phyloP scores from a whole-genome alignment of 1,140 invertebrate species.

The Drosophila insularis region DNA sequence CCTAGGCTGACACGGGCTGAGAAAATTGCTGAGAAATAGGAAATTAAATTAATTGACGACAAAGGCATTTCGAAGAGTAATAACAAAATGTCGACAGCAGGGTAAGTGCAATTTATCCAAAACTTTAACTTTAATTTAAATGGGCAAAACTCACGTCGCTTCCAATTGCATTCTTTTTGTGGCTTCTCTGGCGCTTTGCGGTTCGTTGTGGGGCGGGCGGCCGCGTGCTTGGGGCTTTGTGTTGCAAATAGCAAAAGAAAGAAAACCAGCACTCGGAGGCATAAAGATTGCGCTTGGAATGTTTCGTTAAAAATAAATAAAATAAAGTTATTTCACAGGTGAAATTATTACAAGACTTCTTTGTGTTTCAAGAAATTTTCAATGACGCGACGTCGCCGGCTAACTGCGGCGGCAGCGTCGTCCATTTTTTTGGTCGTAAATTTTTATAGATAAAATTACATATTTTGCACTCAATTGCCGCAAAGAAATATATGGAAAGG shows the following conservation, averaged over 20 bases:
- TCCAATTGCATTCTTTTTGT: conserved; percentile 55
- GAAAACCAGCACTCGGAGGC: not conserved
- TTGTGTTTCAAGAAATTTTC: not conserved
- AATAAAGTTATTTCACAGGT: not conserved
- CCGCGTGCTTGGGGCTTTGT: conserved; percentile 53
- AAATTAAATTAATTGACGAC: conserved; percentile 27
- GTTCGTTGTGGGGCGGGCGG: not conserved
- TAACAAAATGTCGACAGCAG: conserved; percentile 61
- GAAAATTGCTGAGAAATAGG: conserved; percentile 11
- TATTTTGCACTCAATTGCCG: not conserved
- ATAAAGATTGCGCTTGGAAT: not conserved
- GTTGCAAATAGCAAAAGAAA: not conserved
- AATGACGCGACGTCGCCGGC: conserved; percentile 15
- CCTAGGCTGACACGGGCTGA: not conserved
- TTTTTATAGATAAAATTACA: not conserved
- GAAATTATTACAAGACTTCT: not conserved
- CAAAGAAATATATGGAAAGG: not conserved
- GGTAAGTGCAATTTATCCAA: conserved; percentile 48
- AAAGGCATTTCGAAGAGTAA: conserved; percentile 36
- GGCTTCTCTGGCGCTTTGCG: conserved; percentile 62
- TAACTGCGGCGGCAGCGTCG: conserved; percentile 35
- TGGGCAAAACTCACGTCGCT: not conserved
- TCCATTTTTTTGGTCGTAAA: conserved; percentile 51
- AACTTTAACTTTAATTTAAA: not conserved
- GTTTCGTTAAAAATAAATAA: not conserved